These are phyloP conservation scores for Notospermus geniculatus DNA, from an alignment of 1,140 invertebrate genomes.

Conservation along the genomic window DNA sequence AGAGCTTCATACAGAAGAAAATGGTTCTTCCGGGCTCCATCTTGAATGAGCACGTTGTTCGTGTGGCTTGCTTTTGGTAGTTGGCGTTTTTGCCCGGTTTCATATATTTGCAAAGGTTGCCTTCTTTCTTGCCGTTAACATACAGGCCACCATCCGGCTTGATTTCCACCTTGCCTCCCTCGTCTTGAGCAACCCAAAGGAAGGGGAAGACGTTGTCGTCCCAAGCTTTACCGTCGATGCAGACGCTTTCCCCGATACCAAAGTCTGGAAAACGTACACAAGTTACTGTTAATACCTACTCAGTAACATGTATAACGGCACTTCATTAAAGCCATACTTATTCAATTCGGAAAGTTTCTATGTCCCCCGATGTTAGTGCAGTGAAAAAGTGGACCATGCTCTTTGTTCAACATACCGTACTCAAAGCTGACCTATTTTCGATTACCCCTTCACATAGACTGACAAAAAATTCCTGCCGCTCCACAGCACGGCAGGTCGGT, in stretches of 20 bases:
- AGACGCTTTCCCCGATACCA: constrained; percentile 18
- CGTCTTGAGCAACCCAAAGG: constrained; percentile 18
- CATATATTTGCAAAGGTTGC: not conserved
- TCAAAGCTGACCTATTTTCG: no score
- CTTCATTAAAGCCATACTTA: no score
- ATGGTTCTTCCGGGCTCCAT: constrained; percentile 23
- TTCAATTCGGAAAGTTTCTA: no score
- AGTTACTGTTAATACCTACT: no score
- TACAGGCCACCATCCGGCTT: constrained; percentile 20
- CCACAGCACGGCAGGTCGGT: no score
- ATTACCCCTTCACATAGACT: no score
- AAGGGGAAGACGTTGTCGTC: constrained; percentile 25
- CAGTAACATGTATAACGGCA: no score
- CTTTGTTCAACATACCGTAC: no score
- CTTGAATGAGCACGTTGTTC: constrained; percentile 9
- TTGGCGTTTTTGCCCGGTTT: not conserved
- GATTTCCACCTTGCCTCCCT: constrained; percentile 19
- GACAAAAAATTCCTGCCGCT: no score
- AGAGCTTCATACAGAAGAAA: constrained; percentile 19
- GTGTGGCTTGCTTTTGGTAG: not conserved
- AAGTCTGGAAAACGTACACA: constrained; percentile 21
- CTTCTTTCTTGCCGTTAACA: constrained; percentile 17
- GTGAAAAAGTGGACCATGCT: no score
- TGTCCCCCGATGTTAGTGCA: no score
- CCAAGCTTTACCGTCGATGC: constrained; percentile 5